These are phyloP conservation scores for Anorthoa munda DNA, from an alignment of 2,888 invertebrate species.

Conservation along the genomic window DNA sequence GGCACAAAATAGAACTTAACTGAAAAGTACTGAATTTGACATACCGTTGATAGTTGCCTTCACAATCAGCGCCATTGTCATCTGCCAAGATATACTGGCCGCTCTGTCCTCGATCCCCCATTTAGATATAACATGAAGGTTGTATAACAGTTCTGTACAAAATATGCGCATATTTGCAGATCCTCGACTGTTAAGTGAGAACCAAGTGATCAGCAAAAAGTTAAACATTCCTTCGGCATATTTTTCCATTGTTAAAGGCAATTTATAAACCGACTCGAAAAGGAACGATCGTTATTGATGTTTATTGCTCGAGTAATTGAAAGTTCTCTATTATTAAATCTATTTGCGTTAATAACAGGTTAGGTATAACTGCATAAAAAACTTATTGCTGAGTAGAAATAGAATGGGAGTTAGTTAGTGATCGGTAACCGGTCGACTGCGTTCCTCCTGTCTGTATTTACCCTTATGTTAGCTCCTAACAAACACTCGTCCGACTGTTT, in stretches of 20 bases:
- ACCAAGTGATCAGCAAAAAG: constrained; percentile 47
- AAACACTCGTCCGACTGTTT: constrained; percentile 44
- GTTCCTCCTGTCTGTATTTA: constrained; percentile 26
- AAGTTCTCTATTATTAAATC: constrained; percentile 20
- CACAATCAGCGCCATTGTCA: neutral
- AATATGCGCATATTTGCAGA: constrained; percentile 53
- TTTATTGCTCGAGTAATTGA: constrained; percentile 26
- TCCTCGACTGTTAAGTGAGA: constrained; percentile 25
- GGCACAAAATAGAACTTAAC: neutral
- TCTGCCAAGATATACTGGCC: constrained; percentile 16
- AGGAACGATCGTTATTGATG: constrained; percentile 38
- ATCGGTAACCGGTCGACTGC: constrained; percentile 29
- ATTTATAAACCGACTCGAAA: constrained; percentile 46
- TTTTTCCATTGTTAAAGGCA: constrained; percentile 31
- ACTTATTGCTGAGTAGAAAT: constrained; percentile 16
- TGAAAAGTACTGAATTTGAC: constrained; percentile 12
- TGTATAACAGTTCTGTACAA: constrained; percentile 24
- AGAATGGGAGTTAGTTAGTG: constrained; percentile 18
- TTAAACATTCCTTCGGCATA: constrained; percentile 23
- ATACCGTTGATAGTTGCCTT: constrained; percentile 1
- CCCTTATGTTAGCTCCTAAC: constrained; percentile 38
- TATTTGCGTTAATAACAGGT: constrained; percentile 19
- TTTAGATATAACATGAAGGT: constrained; percentile 42
- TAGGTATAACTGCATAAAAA: constrained; percentile 20
- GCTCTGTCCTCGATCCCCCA: constrained; percentile 14